phyloP scores from a whole-genome alignment of 1,140 invertebrate species.

The Spodoptera litura region DNA sequence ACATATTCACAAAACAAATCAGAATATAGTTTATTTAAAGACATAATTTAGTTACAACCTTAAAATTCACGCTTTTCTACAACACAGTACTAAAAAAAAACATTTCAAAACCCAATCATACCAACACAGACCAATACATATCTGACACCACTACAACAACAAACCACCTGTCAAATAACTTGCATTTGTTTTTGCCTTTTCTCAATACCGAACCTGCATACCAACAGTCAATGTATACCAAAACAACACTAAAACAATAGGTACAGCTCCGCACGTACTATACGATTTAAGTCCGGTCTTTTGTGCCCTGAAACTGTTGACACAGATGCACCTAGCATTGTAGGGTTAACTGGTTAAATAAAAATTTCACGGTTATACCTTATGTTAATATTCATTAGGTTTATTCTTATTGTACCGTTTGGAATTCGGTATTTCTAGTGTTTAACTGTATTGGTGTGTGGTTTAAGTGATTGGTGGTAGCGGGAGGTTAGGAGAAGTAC shows the following conservation, averaged over 20 bases:
- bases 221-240: background rate
- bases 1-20: no score
- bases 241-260: background rate
- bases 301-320: constrained; percentile 51
- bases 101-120: no score
- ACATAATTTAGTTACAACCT: no score
- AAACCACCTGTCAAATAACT: no score
- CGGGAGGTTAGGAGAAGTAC: no score
- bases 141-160: no score
- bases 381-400: constrained; percentile 64
- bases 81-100: no score
- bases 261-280: background rate
- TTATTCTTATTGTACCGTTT: constrained; percentile 56
- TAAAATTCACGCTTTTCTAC: no score
- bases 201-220: background rate
- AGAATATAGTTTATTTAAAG: no score
- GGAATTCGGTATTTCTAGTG: constrained; percentile 66
- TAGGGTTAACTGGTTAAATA: constrained; percentile 61
- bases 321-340: constrained; percentile 62
- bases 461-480: background rate
- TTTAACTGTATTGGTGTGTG: constrained; percentile 35
- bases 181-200: no score
- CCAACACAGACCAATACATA: no score
- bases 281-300: background rate
- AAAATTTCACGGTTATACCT: constrained; percentile 58